phyloP scores from a whole-genome alignment of 37 sponge, comb jelly and placozoan species.

The Eunapius fragilis region DNA sequence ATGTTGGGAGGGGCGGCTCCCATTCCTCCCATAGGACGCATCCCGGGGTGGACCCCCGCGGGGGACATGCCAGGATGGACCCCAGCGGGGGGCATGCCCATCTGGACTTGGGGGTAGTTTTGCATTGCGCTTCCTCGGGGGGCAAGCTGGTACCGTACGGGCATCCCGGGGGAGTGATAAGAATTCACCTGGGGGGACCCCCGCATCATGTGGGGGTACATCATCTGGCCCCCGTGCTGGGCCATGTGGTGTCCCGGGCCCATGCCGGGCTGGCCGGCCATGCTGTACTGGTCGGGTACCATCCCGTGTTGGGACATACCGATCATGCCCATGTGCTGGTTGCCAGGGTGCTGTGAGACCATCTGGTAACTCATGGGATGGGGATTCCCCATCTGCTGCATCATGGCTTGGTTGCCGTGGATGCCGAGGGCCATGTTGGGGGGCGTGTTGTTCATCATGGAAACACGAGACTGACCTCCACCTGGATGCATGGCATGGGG shows the following conservation, averaged over 20 bases:
- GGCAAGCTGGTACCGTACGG: not conserved
- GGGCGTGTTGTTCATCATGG: not conserved
- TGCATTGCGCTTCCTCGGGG: not conserved
- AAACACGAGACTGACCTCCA: not conserved
- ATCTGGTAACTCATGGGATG: not conserved
- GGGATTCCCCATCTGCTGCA: slow-evolving; percentile 10
- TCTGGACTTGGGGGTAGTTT: not conserved
- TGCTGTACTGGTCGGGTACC: not conserved
- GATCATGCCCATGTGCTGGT: not conserved
- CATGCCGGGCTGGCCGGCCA: slow-evolving; percentile 1
- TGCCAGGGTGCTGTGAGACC: not conserved
- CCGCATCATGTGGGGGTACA: not conserved
- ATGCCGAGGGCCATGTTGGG: not conserved
- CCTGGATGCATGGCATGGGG: not conserved
- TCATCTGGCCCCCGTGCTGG: slow-evolving; percentile 13
- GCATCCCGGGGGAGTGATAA: not conserved
- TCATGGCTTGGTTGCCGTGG: not conserved
- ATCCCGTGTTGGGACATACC: slow-evolving; percentile 3
- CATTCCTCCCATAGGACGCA: not conserved
- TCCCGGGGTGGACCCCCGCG: slow-evolving; percentile 10
- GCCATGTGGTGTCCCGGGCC: slow-evolving; percentile 1
- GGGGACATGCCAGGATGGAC: not conserved
- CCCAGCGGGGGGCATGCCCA: not conserved
- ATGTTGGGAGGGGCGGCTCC: not conserved
- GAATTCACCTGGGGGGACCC: slow-evolving; percentile 7